Conservation (phyloP, 2,113 vertebrate species). For the Tenebrosternarchus preto region DNA sequence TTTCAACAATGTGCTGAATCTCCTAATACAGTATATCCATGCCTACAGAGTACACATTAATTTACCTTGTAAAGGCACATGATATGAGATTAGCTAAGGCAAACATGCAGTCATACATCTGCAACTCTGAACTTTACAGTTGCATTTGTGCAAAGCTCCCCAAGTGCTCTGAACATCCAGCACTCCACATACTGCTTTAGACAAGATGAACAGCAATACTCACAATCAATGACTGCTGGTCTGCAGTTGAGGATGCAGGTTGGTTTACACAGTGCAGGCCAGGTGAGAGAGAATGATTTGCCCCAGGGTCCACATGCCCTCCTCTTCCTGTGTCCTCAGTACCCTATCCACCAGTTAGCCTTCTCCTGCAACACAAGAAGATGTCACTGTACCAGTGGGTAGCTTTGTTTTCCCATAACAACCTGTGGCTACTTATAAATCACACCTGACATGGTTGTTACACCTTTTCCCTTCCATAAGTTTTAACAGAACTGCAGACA, state of each 20-base stretch:
- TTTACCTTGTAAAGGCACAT: not conserved
- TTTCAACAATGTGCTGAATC: no score
- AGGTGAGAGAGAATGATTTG: constrained; percentile 57
- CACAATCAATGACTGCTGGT: constrained; percentile 63
- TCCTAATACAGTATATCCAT: not conserved
- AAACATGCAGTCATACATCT: not conserved
- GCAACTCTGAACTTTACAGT: not conserved
- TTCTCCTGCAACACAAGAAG: constrained; percentile 29
- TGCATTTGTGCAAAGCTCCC: not conserved
- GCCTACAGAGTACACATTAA: not conserved
- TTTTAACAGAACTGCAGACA: not conserved
- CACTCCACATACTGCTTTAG: not conserved
- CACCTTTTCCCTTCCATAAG: not conserved
- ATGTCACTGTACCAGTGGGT: not conserved
- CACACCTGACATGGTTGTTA: not conserved
- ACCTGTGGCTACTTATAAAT: constrained; percentile 5
- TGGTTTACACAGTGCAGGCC: constrained; percentile 41
- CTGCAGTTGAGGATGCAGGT: constrained; percentile 46
- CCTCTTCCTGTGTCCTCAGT: constrained; percentile 53
- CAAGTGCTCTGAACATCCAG: not conserved
- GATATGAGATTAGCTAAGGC: not conserved
- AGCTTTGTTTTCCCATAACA: not conserved
- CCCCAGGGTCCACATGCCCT: constrained; percentile 70
- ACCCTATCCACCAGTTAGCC: constrained; percentile 54
- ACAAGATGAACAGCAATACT: constrained; percentile 57